phyloP scores from a whole-genome alignment of 2,113 vertebrate species.

The Calidris pygmaea region DNA sequence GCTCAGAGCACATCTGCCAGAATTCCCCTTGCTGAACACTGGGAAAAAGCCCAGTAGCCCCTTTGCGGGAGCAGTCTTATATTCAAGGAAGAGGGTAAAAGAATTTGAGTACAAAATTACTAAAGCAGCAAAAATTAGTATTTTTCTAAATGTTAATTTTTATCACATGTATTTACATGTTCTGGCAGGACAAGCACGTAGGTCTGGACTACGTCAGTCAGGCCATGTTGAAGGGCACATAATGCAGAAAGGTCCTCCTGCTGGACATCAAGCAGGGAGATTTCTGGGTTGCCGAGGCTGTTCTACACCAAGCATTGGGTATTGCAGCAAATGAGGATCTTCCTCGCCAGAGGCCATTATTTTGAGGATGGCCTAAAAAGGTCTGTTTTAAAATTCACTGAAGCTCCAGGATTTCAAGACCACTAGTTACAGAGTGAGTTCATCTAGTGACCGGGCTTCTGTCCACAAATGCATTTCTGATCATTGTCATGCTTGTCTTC shows the following conservation, averaged over 20 bases:
- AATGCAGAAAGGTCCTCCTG: not conserved
- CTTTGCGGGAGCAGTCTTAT: not conserved
- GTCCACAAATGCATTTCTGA: not conserved
- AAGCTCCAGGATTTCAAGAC: not conserved
- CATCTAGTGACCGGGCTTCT: not conserved
- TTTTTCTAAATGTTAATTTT: not conserved
- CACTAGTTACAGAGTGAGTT: not conserved
- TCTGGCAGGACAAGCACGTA: not conserved
- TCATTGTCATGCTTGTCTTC: not conserved
- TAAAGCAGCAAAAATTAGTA: not conserved
- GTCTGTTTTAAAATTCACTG: not conserved
- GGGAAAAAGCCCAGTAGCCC: not conserved
- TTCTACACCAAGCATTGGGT: not conserved
- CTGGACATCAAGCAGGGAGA: not conserved
- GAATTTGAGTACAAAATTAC: not conserved
- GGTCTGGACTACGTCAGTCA: not conserved
- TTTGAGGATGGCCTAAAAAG: not conserved
- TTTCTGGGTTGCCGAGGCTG: not conserved
- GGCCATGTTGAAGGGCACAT: too few relatives aligned
- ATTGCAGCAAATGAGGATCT: not conserved
- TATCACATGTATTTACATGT: not conserved
- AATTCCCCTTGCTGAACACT: not conserved
- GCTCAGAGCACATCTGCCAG: not conserved
- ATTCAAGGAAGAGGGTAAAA: not conserved
- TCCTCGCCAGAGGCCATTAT: not conserved